These are phyloP conservation scores for Sphaerodactylus townsendi DNA, from an alignment of 2,113 vertebrate genomes.

Conservation along the genomic window DNA sequence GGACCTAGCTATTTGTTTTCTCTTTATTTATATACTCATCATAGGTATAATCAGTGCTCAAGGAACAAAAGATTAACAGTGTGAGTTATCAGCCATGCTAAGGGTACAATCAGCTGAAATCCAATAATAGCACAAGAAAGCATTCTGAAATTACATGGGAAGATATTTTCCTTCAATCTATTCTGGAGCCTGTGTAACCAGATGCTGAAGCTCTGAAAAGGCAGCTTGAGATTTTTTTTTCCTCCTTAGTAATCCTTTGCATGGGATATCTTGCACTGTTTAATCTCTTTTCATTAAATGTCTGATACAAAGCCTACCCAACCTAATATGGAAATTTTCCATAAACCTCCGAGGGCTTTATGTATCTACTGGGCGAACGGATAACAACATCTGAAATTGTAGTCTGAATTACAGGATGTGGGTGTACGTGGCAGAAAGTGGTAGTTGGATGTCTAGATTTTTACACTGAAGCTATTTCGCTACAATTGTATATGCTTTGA, in stretches of 20 bases:
- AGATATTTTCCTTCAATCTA: constrained; percentile 47
- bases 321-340: not conserved
- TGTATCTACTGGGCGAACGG: not conserved
- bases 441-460: not conserved
- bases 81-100: constrained; percentile 42
- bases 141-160: constrained; percentile 60
- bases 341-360: not conserved
- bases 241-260: constrained; percentile 9
- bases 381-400: not conserved
- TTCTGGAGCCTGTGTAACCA: constrained; percentile 5
- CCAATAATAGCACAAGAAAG: constrained; percentile 55
- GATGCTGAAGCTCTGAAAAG: constrained; percentile 25
- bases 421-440: not conserved
- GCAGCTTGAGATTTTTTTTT: not conserved
- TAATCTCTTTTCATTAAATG: not conserved
- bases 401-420: not conserved
- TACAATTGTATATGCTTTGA: not conserved
- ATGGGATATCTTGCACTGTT: constrained; percentile 12
- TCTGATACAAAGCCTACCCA: not conserved
- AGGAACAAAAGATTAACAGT: constrained; percentile 58
- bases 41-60: constrained; percentile 38
- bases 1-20: constrained; percentile 4
- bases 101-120: constrained; percentile 56
- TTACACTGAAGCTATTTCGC: not conserved
- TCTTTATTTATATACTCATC: constrained; percentile 40